Base-by-base conservation (phyloP, 2,797 vertebrate species). In the Heliangelus exortis region DNA sequence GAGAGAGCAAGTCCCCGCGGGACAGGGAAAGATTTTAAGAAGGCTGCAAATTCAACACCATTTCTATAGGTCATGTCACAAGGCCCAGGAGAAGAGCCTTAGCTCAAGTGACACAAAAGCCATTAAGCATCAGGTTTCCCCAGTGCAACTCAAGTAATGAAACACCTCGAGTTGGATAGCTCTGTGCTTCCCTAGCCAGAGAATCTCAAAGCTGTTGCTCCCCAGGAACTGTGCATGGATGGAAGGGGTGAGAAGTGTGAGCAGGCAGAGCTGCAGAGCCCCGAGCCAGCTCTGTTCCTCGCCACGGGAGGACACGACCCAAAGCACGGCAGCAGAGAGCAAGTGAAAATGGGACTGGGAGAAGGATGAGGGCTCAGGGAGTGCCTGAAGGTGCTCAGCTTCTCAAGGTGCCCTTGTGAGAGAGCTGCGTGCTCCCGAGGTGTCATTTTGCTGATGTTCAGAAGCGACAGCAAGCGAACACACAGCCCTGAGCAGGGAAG, bases 71-170 rank as follows among this genome's bases (percentile, higher is more conserved):
- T 75, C 39, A 3, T 0, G 28, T 86, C 81, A 75, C 89, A 43
- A 0, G 3, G 84, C 76, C 84, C 93, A 29, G 18, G 69, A 80
- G 89, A 66, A 81, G 73, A 33, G 29, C 0, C 0, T 62, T 45
- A 58, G 82, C 83, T 26, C 73, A 34, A 95, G 87, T 78, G 89
- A 87, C 84, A 85, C 84, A 73, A 93, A 93, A 83, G 53, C 84
- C 91, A 91, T 89, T 91, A 91, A 87, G 43, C 76, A 11, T 4
- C 51, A 15, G 62, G 89, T 91, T 95, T 94, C 94, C 94, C 96
- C 73, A 25, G 89, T 45, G 84, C 76, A 62, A 75, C 6, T 26
- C n/a, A 1, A 90, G 66, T 94, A 96, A 96, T 95, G 94, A 96
- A 95, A 95, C 96, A 95, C 82, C 89, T 84, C 6, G 28, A 84